A percentile compares a stretch with the other conserved stretches of the same genome.
phyloP scores from a whole-genome alignment of 2,888 invertebrate genomes.

The Psylliodes chrysocephalus region DNA sequence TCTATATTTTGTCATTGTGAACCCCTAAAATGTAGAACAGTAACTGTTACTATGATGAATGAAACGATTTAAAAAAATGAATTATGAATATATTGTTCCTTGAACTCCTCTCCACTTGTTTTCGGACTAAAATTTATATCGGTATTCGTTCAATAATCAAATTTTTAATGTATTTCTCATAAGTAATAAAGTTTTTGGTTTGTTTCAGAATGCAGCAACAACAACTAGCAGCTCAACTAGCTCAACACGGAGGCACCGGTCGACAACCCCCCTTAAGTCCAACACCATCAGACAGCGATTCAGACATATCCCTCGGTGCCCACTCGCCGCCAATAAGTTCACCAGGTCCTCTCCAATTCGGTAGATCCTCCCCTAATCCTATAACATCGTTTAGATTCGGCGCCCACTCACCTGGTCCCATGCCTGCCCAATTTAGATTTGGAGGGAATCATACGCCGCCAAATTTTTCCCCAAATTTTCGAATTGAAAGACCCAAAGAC shows the following conservation, averaged over 20 bases:
- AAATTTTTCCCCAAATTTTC: slow-evolving; percentile 54
- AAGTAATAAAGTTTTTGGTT: slow-evolving; percentile 22
- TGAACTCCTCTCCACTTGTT: too few species aligned
- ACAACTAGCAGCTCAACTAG: slow-evolving; percentile 62
- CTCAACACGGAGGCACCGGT: slow-evolving; percentile 56
- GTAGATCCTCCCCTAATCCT: slow-evolving; percentile 57
- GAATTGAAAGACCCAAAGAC: slow-evolving; percentile 50
- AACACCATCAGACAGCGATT: slow-evolving; percentile 63
- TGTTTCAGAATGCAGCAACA: slow-evolving; percentile 64
- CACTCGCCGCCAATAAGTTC: slow-evolving; percentile 62
- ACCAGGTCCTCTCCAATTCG: slow-evolving; percentile 59
- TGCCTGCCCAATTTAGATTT: slow-evolving; percentile 63
- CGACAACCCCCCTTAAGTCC: slow-evolving; percentile 60
- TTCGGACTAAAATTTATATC: too few species aligned
- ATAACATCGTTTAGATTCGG: slow-evolving; percentile 63
- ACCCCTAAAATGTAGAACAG: too few species aligned
- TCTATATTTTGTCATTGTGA: too few species aligned
- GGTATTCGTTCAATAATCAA: too few species aligned
- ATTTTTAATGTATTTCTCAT: too few species aligned
- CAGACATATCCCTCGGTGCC: slow-evolving; percentile 64
- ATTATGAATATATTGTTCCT: too few species aligned
- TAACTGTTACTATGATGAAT: too few species aligned
- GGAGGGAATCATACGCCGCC: slow-evolving; percentile 56
- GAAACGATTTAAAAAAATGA: too few species aligned
- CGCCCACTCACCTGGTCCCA: slow-evolving; percentile 64